Conservation (phyloP, 2,797 vertebrate species). For the Phyllotis vaccarum region DNA sequence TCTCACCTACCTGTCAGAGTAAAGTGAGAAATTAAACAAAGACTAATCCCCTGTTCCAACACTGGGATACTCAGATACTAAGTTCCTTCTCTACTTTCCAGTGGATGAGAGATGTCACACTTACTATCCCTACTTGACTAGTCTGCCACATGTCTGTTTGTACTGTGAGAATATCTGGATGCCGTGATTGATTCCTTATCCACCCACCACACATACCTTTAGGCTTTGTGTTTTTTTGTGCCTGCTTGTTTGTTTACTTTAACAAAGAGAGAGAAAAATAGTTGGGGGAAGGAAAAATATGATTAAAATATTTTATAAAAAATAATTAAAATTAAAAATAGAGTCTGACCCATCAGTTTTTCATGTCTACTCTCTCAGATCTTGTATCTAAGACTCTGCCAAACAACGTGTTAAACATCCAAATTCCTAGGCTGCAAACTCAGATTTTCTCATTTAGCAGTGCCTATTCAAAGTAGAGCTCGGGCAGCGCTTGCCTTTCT, state of each 20-base stretch:
- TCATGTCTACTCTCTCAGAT: not conserved
- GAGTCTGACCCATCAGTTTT: constrained; percentile 3
- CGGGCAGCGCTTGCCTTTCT: not conserved
- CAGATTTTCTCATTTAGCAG: not conserved
- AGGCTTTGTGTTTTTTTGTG: not conserved
- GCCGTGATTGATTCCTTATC: not conserved
- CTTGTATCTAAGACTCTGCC: not conserved
- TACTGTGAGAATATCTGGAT: not conserved
- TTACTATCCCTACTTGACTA: not conserved
- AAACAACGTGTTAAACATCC: not conserved
- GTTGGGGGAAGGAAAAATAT: not conserved
- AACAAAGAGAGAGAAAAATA: not conserved
- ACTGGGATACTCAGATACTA: not conserved
- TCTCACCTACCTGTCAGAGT: not conserved
- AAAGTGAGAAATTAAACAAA: not conserved
- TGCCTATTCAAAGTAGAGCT: not conserved
- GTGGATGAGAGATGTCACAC: not conserved
- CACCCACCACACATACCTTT: too few relatives aligned
- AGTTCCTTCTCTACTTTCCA: not conserved
- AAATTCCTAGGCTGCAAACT: not conserved
- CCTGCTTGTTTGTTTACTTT: not conserved
- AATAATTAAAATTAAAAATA: not conserved
- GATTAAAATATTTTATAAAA: not conserved
- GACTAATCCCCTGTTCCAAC: too few relatives aligned
- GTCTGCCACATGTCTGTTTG: not conserved